Percentiles rank a stretch among this genome's conserved stretches.
Evolutionary conservation across 2,113 vertebrate genomes (phyloP).

Genomic region (Rhegmatorhina hoffmannsi): DNA sequence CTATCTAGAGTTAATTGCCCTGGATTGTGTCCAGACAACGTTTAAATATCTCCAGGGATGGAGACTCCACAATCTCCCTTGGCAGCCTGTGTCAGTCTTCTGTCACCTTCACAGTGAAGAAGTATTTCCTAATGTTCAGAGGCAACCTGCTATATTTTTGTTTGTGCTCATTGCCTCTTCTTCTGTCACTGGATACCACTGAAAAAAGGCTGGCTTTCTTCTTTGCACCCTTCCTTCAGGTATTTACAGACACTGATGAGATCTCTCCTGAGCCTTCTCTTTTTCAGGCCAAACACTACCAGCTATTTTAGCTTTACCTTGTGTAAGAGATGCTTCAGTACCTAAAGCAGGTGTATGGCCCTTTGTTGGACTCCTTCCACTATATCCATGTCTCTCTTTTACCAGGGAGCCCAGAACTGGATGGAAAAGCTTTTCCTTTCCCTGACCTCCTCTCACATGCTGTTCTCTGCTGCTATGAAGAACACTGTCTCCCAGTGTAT

Average conservation of each 20-base stretch:
- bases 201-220: too few relatives aligned
- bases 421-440: neutral
- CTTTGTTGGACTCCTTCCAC: neutral
- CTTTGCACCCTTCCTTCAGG: too few relatives aligned
- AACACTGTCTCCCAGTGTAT: neutral
- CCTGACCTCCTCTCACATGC: neutral
- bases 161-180: too few relatives aligned
- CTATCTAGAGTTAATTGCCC: neutral
- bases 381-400: neutral
- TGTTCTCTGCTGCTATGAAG: neutral
- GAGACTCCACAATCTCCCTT: neutral
- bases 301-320: neutral
- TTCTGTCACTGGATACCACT: too few relatives aligned
- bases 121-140: neutral
- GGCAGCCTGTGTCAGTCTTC: too few relatives aligned
- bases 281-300: neutral
- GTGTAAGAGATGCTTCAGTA: neutral
- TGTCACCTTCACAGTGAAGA: too few relatives aligned
- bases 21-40: accelerated
- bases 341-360: neutral
- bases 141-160: neutral
- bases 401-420: neutral
- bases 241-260: too few relatives aligned
- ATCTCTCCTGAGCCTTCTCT: neutral
- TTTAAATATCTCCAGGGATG: neutral